A percentile compares a stretch with the other conserved stretches of the same genome.
These are phyloP conservation scores for Polydrusus cervinus DNA, from an alignment of 2,888 invertebrate species.

Conservation along the genomic window DNA sequence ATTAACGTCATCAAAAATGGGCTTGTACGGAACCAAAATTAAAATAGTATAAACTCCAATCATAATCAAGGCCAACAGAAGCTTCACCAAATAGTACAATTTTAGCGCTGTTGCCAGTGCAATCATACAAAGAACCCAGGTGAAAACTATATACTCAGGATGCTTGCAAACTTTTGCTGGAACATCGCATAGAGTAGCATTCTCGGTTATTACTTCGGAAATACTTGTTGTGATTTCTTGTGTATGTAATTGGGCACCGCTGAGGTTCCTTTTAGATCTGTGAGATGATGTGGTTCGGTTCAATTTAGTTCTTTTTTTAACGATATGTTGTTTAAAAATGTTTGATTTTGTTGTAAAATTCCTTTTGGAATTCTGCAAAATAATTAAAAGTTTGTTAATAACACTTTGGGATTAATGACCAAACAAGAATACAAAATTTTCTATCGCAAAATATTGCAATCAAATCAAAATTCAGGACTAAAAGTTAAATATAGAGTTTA, in stretches of 20 bases:
- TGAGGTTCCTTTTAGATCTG: constrained; percentile 14
- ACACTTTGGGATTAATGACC: too few species aligned
- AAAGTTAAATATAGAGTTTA: too few species aligned
- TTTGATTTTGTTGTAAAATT: not conserved
- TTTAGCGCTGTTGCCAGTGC: constrained; percentile 94
- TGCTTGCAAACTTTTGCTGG: constrained; percentile 65
- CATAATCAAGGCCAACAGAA: constrained; percentile 84
- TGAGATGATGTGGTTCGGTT: not conserved
- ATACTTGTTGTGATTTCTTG: constrained; percentile 15
- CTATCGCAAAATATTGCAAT: too few species aligned
- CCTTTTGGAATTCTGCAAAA: not conserved
- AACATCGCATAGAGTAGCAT: not conserved
- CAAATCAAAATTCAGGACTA: too few species aligned
- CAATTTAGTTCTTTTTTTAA: not conserved
- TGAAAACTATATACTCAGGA: constrained; percentile 93
- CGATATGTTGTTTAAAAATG: not conserved
- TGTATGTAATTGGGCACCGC: not conserved
- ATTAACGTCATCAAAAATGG: constrained; percentile 42
- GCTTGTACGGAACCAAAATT: constrained; percentile 69
- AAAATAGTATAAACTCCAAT: constrained; percentile 83
- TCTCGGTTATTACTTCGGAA: constrained; percentile 13
- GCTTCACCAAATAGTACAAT: constrained; percentile 90
- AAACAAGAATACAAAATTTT: too few species aligned
- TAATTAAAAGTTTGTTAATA: too few species aligned
- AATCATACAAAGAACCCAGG: constrained; percentile 94